Base-by-base conservation (phyloP, 2,797 vertebrate genomes). In the Sebastiscus tertius region DNA sequence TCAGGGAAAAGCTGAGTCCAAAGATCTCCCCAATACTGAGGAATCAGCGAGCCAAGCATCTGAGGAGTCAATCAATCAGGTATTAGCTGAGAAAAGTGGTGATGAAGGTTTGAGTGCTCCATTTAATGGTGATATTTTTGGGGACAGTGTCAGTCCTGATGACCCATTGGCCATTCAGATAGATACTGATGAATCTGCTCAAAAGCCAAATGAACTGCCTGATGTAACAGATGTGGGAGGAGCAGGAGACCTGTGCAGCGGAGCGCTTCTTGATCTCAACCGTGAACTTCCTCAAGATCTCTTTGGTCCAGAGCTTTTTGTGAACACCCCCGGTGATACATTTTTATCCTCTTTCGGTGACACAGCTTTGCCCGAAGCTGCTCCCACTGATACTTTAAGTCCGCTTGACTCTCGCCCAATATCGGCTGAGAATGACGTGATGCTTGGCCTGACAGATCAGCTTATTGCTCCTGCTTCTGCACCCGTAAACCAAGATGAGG, bases 71-170 rank as follows among this genome's bases (percentile, higher is more conserved):
- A 1, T 64, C 70, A 29, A 9, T 56, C 72, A 83, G 13, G 2
- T 55, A 8, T 54, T 20, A 75, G 24, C 58, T 10, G 76, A 82
- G 46, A 49, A 68, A 69, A 70, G 18, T 13, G 39, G 24, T 13
- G 59, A 79, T 54, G 79, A 75, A 16, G 62, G 22, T 56, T 36
- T 59, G 20, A 63, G 8, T 14, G 27, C 81, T 55, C 20, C 42
- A 58, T 79, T 83, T 14, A 49, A 81, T 70, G 34, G 74, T 49
- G 55, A 86, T 11, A 29, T 63, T 56, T 82, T 83, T 61, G 82
- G 60, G 55, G 66, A 88, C 16, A 33, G 29, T 11, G 1, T 77
- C 36, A 82, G 3, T 22, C 77, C 58, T 8, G 22, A n/a, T 65
- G 83, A 82, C 8, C 16, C 64, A 36, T 7, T 56, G 14, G 18